phyloP scores from a whole-genome alignment of 2,797 vertebrate species.

The Artibeus jamaicensis region DNA sequence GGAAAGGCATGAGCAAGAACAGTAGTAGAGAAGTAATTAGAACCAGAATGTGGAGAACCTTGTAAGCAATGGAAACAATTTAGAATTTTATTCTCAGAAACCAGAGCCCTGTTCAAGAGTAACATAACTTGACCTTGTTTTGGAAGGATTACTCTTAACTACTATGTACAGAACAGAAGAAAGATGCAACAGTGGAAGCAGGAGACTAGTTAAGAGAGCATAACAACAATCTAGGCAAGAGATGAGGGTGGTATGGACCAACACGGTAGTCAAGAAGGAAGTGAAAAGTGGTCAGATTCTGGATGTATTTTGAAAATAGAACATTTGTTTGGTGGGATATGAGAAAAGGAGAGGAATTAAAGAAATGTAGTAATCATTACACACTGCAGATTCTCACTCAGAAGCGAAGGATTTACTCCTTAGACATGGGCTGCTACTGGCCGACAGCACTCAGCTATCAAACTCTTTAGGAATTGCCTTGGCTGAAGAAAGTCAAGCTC shows the following conservation, averaged over 20 bases:
- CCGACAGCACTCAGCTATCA: neutral
- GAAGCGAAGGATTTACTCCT: neutral
- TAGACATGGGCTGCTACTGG: neutral
- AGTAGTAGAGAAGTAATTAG: neutral
- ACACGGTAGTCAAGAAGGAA: neutral
- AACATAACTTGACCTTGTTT: neutral
- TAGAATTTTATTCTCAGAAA: neutral
- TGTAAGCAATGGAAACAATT: neutral
- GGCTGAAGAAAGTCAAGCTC: neutral
- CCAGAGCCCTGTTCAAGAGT: neutral
- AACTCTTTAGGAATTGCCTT: neutral
- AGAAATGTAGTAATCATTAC: neutral
- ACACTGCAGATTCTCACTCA: neutral
- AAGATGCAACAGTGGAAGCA: neutral
- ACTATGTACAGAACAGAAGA: neutral
- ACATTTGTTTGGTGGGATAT: neutral
- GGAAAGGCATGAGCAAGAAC: neutral
- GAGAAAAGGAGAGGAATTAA: neutral
- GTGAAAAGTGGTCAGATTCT: neutral
- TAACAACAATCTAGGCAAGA: neutral
- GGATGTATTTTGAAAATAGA: neutral
- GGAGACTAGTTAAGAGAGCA: neutral
- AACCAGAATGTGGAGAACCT: neutral
- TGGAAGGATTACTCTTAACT: neutral
- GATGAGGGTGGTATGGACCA: neutral